phyloP scores from a whole-genome alignment of 2,888 invertebrate genomes.

The Pollenia amentaria region DNA sequence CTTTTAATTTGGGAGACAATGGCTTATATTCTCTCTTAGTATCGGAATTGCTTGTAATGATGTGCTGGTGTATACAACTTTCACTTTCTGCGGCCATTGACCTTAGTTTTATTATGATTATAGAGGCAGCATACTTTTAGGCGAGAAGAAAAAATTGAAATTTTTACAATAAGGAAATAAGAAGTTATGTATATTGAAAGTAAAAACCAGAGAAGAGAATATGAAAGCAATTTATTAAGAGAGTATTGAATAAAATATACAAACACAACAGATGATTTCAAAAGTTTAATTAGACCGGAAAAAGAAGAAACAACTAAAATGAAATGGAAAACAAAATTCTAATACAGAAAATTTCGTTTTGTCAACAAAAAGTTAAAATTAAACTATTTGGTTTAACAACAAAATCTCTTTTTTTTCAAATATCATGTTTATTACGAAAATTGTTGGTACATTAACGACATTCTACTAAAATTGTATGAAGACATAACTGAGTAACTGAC shows the following conservation, averaged over 20 bases:
- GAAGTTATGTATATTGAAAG: slow-evolving; percentile 44
- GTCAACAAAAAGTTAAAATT: neutral
- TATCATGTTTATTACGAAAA: no score
- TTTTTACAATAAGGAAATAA: slow-evolving; percentile 19
- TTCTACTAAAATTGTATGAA: neutral
- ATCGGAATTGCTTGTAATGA: slow-evolving; percentile 3
- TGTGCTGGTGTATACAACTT: slow-evolving; percentile 46
- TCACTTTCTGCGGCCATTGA: slow-evolving; percentile 65
- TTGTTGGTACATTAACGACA: no score
- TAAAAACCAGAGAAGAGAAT: slow-evolving; percentile 13
- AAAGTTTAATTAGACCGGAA: neutral
- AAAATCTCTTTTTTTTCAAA: no score
- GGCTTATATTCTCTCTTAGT: slow-evolving; percentile 14
- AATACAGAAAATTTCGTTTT: neutral
- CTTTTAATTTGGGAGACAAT: neutral
- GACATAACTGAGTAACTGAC: neutral
- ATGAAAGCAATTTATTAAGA: neutral
- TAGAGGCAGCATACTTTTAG: slow-evolving; percentile 66
- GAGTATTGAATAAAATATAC: neutral
- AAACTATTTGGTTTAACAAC: no score
- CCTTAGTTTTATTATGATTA: slow-evolving; percentile 45
- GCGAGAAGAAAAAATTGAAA: slow-evolving; percentile 40
- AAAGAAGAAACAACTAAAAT: neutral
- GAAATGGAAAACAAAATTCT: neutral
- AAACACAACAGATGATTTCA: neutral